phyloP scores from a whole-genome alignment of 2,113 vertebrate species.

The Coracopsis vasa region DNA sequence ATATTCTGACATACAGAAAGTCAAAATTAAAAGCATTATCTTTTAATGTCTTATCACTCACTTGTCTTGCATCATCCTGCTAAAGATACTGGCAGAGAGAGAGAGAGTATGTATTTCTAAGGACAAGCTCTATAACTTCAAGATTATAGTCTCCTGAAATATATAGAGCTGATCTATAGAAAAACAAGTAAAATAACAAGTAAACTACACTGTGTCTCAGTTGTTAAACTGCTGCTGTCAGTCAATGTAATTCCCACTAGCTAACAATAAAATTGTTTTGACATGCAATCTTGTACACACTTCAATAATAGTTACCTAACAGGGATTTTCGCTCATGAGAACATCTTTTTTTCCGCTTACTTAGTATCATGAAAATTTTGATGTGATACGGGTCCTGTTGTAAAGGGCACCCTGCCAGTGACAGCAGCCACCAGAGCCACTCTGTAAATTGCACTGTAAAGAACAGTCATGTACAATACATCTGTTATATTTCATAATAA shows the following conservation, averaged over 20 bases:
- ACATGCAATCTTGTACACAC: background rate
- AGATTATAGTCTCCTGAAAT: background rate
- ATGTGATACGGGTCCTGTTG: accelerated
- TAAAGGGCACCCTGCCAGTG: background rate
- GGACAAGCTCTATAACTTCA: background rate
- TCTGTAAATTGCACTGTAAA: background rate
- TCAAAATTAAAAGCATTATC: background rate
- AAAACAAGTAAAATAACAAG: background rate
- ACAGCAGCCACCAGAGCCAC: background rate
- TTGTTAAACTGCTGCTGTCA: background rate
- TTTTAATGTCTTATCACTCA: background rate
- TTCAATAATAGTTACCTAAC: background rate
- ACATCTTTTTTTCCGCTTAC: background rate
- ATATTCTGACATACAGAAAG: background rate
- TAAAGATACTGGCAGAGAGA: background rate
- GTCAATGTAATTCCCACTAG: background rate
- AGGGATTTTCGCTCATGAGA: background rate
- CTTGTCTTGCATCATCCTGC: background rate
- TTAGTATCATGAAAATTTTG: background rate
- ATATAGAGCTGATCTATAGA: background rate
- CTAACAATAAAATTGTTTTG: conserved; percentile 1
- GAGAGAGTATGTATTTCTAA: background rate
- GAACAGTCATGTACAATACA: background rate
- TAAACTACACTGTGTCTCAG: background rate
- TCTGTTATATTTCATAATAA: background rate